Conservation (phyloP, 2,797 vertebrate genomes). For the Gephyroberyx darwinii region DNA sequence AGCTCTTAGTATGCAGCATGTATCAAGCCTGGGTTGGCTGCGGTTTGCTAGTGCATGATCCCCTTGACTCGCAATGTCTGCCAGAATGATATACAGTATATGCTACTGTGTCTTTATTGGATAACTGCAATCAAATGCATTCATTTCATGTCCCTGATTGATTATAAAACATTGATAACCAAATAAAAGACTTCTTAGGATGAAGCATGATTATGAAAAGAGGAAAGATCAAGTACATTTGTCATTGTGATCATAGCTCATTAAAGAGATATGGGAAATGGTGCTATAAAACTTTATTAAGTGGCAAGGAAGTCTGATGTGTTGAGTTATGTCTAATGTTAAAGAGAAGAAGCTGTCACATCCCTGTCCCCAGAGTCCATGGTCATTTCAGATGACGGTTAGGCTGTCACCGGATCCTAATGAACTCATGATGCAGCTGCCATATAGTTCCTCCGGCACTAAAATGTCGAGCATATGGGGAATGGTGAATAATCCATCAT, state of each 20-base stretch:
- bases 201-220: constrained; percentile 66
- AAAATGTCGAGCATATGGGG: constrained; percentile 13
- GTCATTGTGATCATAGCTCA: constrained; percentile 66
- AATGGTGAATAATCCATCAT: constrained; percentile 26
- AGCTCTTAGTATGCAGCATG: constrained; percentile 62
- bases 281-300: constrained; percentile 76
- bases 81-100: constrained; percentile 63
- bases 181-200: constrained; percentile 73
- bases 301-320: constrained; percentile 69
- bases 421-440: constrained; percentile 51
- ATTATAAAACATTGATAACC: constrained; percentile 77
- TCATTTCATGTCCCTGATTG: constrained; percentile 72
- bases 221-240: constrained; percentile 70
- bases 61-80: constrained; percentile 56
- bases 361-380: constrained; percentile 46
- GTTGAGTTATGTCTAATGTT: constrained; percentile 65
- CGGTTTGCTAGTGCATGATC: constrained; percentile 64
- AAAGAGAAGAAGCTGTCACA: constrained; percentile 50
- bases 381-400: constrained; percentile 45
- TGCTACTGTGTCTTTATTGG: constrained; percentile 55
- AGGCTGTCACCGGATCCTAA: constrained; percentile 39
- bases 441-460: constrained; percentile 22
- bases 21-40: constrained; percentile 44
- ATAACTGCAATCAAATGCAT: constrained; percentile 70
- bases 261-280: constrained; percentile 65